Conservation (phyloP, 2,113 vertebrate genomes). For the Albula goreensis region DNA sequence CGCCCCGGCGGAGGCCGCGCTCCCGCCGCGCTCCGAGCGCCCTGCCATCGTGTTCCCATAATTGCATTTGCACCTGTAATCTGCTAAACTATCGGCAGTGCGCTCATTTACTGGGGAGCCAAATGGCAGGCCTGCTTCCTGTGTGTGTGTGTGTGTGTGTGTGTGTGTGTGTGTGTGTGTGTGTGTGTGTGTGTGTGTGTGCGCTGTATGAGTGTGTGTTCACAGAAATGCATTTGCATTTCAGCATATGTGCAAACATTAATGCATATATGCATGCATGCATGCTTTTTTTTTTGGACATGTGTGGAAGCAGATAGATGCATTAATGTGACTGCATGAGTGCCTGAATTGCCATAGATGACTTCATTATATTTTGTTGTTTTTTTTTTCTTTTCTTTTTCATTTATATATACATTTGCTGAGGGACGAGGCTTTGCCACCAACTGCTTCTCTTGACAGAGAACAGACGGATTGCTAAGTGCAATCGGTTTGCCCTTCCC, state of each 20-base stretch:
- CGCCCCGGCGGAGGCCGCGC: constrained; percentile 13
- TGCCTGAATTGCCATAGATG: not conserved
- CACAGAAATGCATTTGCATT: too few species aligned
- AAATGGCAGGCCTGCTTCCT: constrained; percentile 27
- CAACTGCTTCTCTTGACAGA: not conserved
- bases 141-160: not conserved
- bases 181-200: not conserved
- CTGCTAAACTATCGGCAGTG: constrained; percentile 42
- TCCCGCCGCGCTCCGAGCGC: constrained; percentile 25
- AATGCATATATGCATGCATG: too few species aligned
- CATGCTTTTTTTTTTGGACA: too few species aligned
- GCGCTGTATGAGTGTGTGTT: too few species aligned
- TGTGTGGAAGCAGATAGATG: too few species aligned
- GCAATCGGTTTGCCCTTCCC: not conserved
- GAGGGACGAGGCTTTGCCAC: too few species aligned
- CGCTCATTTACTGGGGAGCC: constrained; percentile 45
- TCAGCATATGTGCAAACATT: too few species aligned
- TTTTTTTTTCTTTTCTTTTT: not conserved
- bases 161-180: not conserved
- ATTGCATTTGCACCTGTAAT: constrained; percentile 40
- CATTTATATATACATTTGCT: too few species aligned
- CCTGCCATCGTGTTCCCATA: constrained; percentile 28
- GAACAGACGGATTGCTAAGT: not conserved
- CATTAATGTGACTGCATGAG: too few species aligned
- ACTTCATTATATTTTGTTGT: not conserved